These are phyloP conservation scores for Petrocephalus zakoni DNA, from an alignment of 2,113 vertebrate genomes.

Conservation along the genomic window DNA sequence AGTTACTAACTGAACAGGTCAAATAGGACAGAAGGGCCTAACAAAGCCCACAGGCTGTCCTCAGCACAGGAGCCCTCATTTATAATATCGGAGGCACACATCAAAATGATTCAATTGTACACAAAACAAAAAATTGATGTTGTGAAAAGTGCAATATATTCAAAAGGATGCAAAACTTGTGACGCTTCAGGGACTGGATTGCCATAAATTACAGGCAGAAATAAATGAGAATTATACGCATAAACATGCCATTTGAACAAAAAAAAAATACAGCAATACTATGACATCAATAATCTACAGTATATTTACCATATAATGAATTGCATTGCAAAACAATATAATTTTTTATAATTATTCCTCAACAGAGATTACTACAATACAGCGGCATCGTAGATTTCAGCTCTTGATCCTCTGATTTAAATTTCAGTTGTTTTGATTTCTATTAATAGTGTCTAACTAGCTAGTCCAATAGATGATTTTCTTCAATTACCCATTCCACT, in stretches of 20 bases:
- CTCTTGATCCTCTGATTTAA: background rate
- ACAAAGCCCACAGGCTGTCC: background rate
- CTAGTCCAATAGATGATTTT: background rate
- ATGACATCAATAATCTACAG: background rate
- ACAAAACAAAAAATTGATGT: constrained; percentile 2
- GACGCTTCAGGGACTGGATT: constrained; percentile 11
- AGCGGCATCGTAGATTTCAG: too few relatives aligned
- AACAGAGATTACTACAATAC: too few relatives aligned
- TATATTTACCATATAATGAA: background rate
- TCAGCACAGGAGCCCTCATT: background rate
- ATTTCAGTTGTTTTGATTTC: background rate
- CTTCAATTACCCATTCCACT: background rate
- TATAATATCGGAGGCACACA: background rate
- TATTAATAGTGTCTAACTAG: background rate
- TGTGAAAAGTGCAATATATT: constrained; percentile 38
- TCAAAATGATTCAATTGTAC: constrained; percentile 28
- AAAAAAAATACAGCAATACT: background rate
- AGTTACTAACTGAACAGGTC: background rate
- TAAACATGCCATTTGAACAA: background rate
- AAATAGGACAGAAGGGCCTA: background rate
- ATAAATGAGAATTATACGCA: background rate
- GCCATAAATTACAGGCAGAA: constrained; percentile 16
- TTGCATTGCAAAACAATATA: background rate
- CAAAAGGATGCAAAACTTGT: background rate
- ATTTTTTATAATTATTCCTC: background rate